Conservation (phyloP, 2,113 vertebrate genomes). For the Malurus elegans region DNA sequence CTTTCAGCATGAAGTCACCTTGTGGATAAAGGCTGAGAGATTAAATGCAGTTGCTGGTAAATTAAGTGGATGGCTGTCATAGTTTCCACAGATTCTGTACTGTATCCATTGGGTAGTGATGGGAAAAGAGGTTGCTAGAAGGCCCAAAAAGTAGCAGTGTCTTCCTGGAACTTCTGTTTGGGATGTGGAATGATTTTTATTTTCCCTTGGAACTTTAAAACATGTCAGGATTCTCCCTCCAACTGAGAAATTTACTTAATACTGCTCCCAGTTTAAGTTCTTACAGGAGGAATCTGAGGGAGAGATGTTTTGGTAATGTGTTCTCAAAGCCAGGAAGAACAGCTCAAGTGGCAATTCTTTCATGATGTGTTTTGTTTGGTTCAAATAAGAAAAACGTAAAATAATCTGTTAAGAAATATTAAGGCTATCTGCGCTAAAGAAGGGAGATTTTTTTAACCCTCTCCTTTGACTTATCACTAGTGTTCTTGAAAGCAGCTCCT, state of each 20-base stretch:
- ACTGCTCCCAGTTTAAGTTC: neutral
- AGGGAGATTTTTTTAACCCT: neutral
- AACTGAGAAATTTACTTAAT: neutral
- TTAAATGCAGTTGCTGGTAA: neutral
- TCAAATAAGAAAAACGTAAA: neutral
- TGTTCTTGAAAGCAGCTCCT: neutral
- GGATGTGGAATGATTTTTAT: neutral
- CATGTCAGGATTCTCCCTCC: neutral
- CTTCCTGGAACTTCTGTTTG: neutral
- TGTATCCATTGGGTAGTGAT: accelerated
- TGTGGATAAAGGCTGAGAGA: neutral
- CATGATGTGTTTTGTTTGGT: neutral
- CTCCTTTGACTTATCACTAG: neutral
- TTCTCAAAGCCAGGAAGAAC: neutral
- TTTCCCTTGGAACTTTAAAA: neutral
- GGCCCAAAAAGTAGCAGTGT: neutral
- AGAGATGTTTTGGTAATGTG: neutral
- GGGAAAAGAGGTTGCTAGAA: neutral
- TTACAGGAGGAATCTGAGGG: neutral
- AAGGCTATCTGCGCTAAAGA: neutral
- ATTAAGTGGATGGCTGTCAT: neutral
- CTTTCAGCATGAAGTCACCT: neutral
- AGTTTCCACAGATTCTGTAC: neutral
- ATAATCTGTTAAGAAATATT: neutral
- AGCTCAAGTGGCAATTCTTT: neutral